Evolutionary conservation across 30 jellyfish, hydroid and myxozoan species (phyloP).

Genomic region (Turritopsis rubra): DNA sequence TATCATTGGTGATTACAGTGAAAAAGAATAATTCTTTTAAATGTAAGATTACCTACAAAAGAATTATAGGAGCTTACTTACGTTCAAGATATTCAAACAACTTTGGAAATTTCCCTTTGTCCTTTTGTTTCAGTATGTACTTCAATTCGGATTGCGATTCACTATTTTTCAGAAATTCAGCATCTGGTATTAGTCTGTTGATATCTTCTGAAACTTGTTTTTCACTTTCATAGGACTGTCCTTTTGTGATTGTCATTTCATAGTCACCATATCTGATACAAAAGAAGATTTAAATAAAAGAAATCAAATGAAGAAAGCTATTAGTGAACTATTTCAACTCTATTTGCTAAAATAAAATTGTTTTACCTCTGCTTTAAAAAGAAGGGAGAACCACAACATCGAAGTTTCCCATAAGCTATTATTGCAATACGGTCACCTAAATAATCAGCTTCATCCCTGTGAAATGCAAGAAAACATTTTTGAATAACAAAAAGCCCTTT

Average conservation of each 20-base stretch:
- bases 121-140: constrained; percentile 59
- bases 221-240: not conserved
- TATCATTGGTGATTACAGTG: too few relatives aligned
- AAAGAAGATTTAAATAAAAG: too few relatives aligned
- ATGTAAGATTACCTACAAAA: too few relatives aligned
- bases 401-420: constrained; percentile 87
- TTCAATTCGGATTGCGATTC: constrained; percentile 50
- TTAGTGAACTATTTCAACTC: too few relatives aligned
- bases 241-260: not conserved
- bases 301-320: too few relatives aligned
- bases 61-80: not conserved
- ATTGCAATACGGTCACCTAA: constrained; percentile 96
- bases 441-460: constrained; percentile 98
- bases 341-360: too few relatives aligned
- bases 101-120: constrained; percentile 43
- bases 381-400: constrained; percentile 93
- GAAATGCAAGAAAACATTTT: too few relatives aligned
- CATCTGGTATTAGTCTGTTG: not conserved
- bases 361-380: constrained; percentile 78
- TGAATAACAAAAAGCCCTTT: too few relatives aligned
- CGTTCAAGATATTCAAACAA: constrained; percentile 62
- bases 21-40: too few relatives aligned
- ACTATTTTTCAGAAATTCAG: not conserved
- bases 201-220: not conserved
- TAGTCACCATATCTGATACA: not conserved